phyloP scores from a whole-genome alignment of 2,113 vertebrate species.

The Sula dactylatra region DNA sequence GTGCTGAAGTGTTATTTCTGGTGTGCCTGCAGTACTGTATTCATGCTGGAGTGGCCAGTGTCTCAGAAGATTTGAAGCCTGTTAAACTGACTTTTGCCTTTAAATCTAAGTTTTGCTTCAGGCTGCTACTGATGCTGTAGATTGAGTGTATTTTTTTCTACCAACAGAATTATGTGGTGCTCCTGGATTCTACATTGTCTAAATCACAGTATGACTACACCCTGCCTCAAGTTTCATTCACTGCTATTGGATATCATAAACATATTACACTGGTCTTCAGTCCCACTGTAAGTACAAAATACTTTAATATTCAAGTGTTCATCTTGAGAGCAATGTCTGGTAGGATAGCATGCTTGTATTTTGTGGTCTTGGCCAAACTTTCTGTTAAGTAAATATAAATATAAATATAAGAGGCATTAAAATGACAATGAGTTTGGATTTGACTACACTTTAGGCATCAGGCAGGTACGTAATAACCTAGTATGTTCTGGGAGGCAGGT shows the following conservation, averaged over 20 bases:
- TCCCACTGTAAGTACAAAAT: slow-evolving; percentile 81
- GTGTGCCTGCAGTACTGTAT: neutral
- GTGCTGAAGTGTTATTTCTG: neutral
- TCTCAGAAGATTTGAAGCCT: neutral
- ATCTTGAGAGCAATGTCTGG: neutral
- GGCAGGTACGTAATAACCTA: neutral
- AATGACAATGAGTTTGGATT: neutral
- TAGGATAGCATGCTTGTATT: neutral
- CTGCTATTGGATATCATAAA: slow-evolving; percentile 89
- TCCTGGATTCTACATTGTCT: slow-evolving; percentile 89
- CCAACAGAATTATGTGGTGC: slow-evolving; percentile 87
- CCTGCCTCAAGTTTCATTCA: slow-evolving; percentile 91
- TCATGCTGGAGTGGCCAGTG: neutral
- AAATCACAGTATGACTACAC: slow-evolving; percentile 91
- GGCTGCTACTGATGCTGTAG: neutral
- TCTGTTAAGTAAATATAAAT: neutral
- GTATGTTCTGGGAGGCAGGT: neutral
- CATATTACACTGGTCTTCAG: slow-evolving; percentile 92
- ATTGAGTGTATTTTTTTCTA: neutral
- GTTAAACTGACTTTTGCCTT: neutral
- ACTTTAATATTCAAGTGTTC: neutral
- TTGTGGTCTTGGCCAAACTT: neutral
- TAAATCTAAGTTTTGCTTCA: neutral
- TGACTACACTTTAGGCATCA: neutral
- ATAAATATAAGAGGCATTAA: neutral